Percentiles rank a stretch among this genome's conserved stretches.
Conservation (phyloP, 2,888 invertebrate species). For the Netelia fuscicornis region DNA sequence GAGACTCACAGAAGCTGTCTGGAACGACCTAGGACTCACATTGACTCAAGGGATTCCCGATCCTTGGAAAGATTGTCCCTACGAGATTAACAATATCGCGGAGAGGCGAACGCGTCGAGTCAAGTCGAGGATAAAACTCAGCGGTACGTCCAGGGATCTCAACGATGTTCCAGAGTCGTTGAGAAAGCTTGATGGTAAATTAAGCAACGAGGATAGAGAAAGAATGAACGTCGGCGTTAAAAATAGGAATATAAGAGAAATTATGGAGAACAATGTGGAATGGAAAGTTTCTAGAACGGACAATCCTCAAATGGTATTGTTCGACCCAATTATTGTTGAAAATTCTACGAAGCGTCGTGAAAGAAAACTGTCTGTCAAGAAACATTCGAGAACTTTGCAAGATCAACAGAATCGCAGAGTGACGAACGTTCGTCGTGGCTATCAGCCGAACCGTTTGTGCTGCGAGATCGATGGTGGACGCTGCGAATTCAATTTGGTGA, state of each 20-base stretch:
- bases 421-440: not conserved
- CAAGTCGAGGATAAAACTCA: slow-evolving; percentile 46
- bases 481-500: not conserved
- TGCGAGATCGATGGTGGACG: not conserved
- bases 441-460: slow-evolving; percentile 27
- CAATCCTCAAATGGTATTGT: not conserved
- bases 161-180: not conserved
- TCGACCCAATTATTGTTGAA: not conserved
- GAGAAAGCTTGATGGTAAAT: slow-evolving; percentile 24
- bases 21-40: slow-evolving; percentile 69
- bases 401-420: not conserved
- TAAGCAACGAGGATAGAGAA: not conserved
- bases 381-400: slow-evolving; percentile 1
- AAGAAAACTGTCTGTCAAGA: not conserved
- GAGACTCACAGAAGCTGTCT: slow-evolving; percentile 68
- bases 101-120: not conserved
- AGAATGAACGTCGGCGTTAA: not conserved
- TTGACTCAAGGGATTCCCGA: slow-evolving; percentile 76
- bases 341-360: not conserved
- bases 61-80: slow-evolving; percentile 71
- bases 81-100: not conserved
- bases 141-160: slow-evolving; percentile 19
- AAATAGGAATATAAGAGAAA: not conserved
- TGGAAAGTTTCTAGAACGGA: not conserved
- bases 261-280: not conserved